Conservation (phyloP, 2,113 vertebrate species). For the Azemiops feae region DNA sequence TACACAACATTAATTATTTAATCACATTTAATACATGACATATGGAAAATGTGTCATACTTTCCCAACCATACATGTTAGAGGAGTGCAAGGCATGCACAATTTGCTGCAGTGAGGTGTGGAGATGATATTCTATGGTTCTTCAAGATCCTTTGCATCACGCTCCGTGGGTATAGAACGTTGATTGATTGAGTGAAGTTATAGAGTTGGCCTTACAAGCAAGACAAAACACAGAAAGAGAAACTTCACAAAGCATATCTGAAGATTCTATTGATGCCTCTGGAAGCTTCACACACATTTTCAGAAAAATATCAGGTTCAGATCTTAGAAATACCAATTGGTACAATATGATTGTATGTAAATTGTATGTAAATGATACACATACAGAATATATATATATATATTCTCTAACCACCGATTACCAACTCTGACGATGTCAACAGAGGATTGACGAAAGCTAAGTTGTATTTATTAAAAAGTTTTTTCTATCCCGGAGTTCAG, state of each 20-base stretch:
- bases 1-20: not conserved
- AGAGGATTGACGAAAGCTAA: too few relatives aligned
- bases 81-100: not conserved
- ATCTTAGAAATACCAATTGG: not conserved
- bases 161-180: not conserved
- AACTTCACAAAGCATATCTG: not conserved
- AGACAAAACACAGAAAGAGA: not conserved
- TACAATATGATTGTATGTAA: not conserved
- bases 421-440: too few relatives aligned
- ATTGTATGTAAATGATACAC: too few relatives aligned
- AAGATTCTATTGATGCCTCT: not conserved
- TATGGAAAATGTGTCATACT: not conserved
- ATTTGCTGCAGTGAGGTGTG: not conserved
- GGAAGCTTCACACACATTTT: not conserved
- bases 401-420: too few relatives aligned
- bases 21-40: not conserved
- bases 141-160: not conserved
- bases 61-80: not conserved
- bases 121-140: not conserved
- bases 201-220: not conserved
- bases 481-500: too few relatives aligned
- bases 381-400: too few relatives aligned
- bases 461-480: too few relatives aligned
- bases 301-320: not conserved
- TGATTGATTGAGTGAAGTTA: not conserved